Percentiles rank a stretch among this genome's conserved stretches.
Conservation (phyloP, 1,140 invertebrate genomes). For the Bombus confusus region DNA sequence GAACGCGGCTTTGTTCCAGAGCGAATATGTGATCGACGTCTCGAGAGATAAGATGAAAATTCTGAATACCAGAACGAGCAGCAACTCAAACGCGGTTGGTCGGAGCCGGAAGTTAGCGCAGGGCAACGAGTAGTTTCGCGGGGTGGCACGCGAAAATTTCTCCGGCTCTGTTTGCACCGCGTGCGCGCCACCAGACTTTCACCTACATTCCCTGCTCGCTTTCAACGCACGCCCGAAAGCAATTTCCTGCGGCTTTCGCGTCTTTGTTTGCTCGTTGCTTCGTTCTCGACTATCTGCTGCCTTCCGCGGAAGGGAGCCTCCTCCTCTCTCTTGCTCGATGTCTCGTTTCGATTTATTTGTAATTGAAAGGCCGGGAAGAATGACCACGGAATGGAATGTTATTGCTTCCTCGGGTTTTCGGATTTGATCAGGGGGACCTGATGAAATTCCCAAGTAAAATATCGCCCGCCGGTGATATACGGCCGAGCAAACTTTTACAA, state of each 20-base stretch:
- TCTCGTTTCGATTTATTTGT: constrained; percentile 2
- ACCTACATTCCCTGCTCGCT: background rate
- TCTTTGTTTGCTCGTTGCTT: constrained; percentile 45
- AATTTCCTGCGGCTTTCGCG: constrained; percentile 45
- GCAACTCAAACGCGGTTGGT: constrained; percentile 19
- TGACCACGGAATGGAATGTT: background rate
- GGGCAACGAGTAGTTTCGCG: constrained; percentile 18
- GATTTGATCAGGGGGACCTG: background rate
- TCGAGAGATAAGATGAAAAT: background rate
- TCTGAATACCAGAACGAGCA: background rate
- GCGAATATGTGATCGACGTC: background rate
- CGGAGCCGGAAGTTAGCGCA: background rate
- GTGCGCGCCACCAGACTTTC: constrained; percentile 15
- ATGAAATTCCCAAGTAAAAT: background rate
- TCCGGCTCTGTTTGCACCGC: constrained; percentile 22
- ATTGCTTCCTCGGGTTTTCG: background rate
- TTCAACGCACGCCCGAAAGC: constrained; percentile 36
- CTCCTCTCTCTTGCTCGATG: background rate
- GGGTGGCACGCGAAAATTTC: constrained; percentile 30
- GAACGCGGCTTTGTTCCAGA: background rate
- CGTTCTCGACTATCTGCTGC: background rate
- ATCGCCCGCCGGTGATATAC: background rate
- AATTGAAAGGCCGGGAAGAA: background rate
- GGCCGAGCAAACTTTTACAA: background rate
- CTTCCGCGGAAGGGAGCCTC: background rate